Percentiles rank a stretch among this genome's conserved stretches.
phyloP scores from a whole-genome alignment of 2,113 vertebrate species.

The Boulengeromyrus knoepffleri region DNA sequence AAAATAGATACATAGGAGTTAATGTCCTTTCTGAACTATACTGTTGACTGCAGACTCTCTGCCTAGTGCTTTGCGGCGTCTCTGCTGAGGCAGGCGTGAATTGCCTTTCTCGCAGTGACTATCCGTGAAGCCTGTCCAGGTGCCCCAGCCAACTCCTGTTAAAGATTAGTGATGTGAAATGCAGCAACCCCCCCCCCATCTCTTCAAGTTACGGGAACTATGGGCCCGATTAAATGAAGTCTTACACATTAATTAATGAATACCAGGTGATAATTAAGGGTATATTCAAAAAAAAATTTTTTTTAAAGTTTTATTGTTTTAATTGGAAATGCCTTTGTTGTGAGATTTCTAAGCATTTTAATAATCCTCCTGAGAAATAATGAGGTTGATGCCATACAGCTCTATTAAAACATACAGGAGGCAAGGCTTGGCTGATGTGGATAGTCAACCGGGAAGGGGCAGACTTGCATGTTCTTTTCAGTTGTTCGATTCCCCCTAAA shows the following conservation, averaged over 20 bases:
- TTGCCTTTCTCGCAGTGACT: not conserved
- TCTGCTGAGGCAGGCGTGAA: not conserved
- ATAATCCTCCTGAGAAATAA: not conserved
- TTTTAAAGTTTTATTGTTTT: not conserved
- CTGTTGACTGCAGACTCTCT: not conserved
- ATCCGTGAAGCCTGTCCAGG: not conserved
- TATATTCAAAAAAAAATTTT: not conserved
- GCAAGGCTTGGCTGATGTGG: not conserved
- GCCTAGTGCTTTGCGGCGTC: not conserved
- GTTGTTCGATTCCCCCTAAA: not conserved
- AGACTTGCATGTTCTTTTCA: not conserved
- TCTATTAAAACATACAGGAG: not conserved
- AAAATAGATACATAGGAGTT: not conserved
- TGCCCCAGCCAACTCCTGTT: not conserved
- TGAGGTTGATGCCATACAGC: not conserved
- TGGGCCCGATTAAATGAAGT: not conserved
- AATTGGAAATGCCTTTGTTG: not conserved
- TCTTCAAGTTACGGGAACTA: not conserved
- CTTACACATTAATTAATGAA: not conserved
- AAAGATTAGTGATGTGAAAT: not conserved
- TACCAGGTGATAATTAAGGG: not conserved
- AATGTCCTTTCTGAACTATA: not conserved
- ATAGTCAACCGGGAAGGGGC: not conserved
- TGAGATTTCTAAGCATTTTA: not conserved
- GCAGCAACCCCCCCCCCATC: not conserved